Percentiles rank a stretch among this genome's conserved stretches.
phyloP scores from a whole-genome alignment of 2,797 vertebrate genomes.

The Salarias fasciatus region DNA sequence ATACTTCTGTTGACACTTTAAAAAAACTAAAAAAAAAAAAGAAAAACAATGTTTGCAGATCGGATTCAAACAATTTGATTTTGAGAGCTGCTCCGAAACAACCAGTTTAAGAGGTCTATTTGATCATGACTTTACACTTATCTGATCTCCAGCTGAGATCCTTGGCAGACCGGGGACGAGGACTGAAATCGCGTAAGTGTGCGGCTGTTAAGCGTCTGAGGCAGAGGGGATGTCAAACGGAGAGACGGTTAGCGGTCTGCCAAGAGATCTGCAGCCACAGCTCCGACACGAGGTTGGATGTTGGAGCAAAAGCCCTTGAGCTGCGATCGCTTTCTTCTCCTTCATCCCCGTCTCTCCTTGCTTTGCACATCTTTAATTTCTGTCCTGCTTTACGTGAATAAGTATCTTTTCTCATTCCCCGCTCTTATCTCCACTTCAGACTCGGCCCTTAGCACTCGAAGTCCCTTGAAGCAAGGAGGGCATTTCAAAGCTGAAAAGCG shows the following conservation, averaged over 20 bases:
- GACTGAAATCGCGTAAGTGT: conserved; percentile 28
- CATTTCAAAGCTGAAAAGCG: not conserved
- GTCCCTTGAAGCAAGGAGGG: conserved; percentile 29
- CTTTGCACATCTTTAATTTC: conserved; percentile 51
- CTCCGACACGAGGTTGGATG: conserved; percentile 39
- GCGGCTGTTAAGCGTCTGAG: conserved; percentile 26
- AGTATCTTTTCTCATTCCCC: conserved; percentile 18
- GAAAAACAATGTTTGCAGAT: conserved; percentile 14
- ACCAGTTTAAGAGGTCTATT: conserved; percentile 10
- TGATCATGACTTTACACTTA: conserved; percentile 14
- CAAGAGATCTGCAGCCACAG: conserved; percentile 43
- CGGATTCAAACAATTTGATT: conserved; percentile 7
- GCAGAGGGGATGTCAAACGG: conserved; percentile 14
- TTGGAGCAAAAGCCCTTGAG: conserved; percentile 23
- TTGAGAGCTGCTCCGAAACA: conserved; percentile 15
- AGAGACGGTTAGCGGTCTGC: conserved; percentile 18
- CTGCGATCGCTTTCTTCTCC: conserved; percentile 33
- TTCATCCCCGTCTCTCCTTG: conserved; percentile 48
- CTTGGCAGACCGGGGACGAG: conserved; percentile 22
- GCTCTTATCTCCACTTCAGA: conserved; percentile 45
- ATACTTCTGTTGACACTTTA: not conserved
- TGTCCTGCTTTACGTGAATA: conserved; percentile 49
- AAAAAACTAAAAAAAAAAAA: no score
- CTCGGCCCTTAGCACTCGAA: conserved; percentile 14
- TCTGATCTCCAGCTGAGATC: conserved; percentile 5